Base-by-base conservation (phyloP, 92 coral and sea anemone species). In the Epizoanthus fatuus region DNA sequence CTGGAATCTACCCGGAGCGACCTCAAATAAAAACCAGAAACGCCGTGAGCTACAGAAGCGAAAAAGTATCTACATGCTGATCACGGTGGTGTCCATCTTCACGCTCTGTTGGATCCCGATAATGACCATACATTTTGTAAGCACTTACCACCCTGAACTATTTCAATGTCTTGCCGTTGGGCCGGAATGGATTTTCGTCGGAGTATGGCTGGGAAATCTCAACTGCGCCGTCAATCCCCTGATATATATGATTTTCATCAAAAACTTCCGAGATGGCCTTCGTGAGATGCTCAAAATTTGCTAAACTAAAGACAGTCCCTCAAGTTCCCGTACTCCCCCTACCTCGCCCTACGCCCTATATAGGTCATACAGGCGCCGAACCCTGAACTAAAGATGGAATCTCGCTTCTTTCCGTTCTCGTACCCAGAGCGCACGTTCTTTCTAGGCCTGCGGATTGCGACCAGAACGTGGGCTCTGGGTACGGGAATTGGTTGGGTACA, bases 231-330 rank as follows among this genome's bases (percentile, higher is more conserved):
- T 77, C 12, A 77, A 77, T 13, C 82, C 82, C 4, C 38, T 77
- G 20, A 60, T 77, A 7, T 77, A 77, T 16, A 19, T 77, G 42
- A 19, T 77, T 39, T 77, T 77, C 13, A 62, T 77, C 56, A 77
- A 77, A 38, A 77, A 40, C 40, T 77, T 77, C 82, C 70, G 47
- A 4, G 82, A 77, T 20, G 82, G 82, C 38, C 70, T 77, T 40
- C 70, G 82, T 39, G 44, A 42, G 42, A 60, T 77, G 17, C 25
- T 76, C 55, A 76, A 58, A 59, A 35, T 9, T 11, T 12, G 62
- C 52, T 58, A 74, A 4, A 29, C 53, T 8, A 49, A 8, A 8
- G 11, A 10, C 4, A 49, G 53, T 49, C 53, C 53, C 14, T 2
- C 53, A 9, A 49, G 35, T 49, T 49, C 4, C 53, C 52, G 11